Evolutionary conservation across 2,113 vertebrate species (phyloP), one percentile per base, ranked within the genome.

Genomic region (Mirounga angustirostris): DNA sequence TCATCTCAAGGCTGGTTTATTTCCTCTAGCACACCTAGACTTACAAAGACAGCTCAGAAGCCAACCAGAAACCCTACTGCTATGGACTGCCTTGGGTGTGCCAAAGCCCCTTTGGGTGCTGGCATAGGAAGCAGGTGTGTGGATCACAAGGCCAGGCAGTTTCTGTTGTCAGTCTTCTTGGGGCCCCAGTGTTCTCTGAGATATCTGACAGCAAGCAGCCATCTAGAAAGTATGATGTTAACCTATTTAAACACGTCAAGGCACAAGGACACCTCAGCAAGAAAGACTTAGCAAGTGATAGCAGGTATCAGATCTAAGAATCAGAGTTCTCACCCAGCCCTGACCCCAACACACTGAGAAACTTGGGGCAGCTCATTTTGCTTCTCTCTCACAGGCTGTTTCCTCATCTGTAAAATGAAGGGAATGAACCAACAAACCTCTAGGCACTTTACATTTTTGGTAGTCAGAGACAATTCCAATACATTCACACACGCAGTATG

Each of bases 11-110:
- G 59, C 50, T 95, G 30, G 14, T 67, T 79, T 67, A n/a, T 86
- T 95, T 95, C 65, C 40, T 86, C 40, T 91, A 78, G 78, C 19
- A 56, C 40, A 73, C 83, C 30, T 91, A 61, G 59, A 89, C 81
- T 82, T 52, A 82, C 24, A 40, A 83, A 71, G 30, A 40, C 28
- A 74, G 36, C 14, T 65, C 30, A 59, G 61, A 87, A 84, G 24
- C 65, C 46, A 90, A 46, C 76, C 52, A 79, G 90, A 79, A 92
- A 21, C 26, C 56, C 86, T 54, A n/a, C 46, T 69, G 36, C 22
- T 93, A 10, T 50, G 24, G 88, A 52, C 54, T 86, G 2, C 73
- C 21, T 19, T n/a, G 52, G 26, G 26, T 69, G 3, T 92, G 33
- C 50, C 92, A 82, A n/a, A 86, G n/a, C 11, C 19, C 30, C 76